Percentiles rank a stretch among this genome's conserved stretches.
Evolutionary conservation across 2,797 vertebrate genomes (phyloP).

Genomic region (Botia kubotai): DNA sequence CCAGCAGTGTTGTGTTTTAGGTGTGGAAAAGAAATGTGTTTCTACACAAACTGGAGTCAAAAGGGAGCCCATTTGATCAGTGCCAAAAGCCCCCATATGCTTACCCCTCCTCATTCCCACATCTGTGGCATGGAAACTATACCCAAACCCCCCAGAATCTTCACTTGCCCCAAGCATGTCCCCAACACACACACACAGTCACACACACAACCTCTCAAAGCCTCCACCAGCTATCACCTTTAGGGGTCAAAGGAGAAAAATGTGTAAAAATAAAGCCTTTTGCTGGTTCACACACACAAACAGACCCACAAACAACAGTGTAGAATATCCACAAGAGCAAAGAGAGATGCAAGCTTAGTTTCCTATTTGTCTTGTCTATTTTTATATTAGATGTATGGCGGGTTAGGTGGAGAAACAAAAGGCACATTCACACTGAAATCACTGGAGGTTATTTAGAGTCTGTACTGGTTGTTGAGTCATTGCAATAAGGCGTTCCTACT

Average conservation of each 20-base stretch:
- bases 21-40: constrained; percentile 58
- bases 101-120: constrained; percentile 46
- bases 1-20: constrained; percentile 40
- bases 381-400: neutral
- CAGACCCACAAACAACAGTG: constrained; percentile 13
- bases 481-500: neutral
- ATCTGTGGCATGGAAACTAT: constrained; percentile 59
- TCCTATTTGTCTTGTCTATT: constrained; percentile 43
- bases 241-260: constrained; percentile 59
- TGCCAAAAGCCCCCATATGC: constrained; percentile 53
- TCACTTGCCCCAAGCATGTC: constrained; percentile 48
- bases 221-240: constrained; percentile 54
- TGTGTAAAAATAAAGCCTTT: constrained; percentile 59
- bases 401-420: neutral
- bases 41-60: constrained; percentile 52
- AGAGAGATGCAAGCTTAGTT: constrained; percentile 40
- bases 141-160: constrained; percentile 51
- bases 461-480: neutral
- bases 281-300: constrained; percentile 51
- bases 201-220: constrained; percentile 32
- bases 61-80: constrained; percentile 57
- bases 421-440: neutral
- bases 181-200: constrained; percentile 37
- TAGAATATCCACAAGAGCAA: constrained; percentile 23
- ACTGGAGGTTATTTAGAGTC: neutral